Base-by-base conservation (phyloP, 2,113 vertebrate genomes). In the Chlamydotis undulata region DNA sequence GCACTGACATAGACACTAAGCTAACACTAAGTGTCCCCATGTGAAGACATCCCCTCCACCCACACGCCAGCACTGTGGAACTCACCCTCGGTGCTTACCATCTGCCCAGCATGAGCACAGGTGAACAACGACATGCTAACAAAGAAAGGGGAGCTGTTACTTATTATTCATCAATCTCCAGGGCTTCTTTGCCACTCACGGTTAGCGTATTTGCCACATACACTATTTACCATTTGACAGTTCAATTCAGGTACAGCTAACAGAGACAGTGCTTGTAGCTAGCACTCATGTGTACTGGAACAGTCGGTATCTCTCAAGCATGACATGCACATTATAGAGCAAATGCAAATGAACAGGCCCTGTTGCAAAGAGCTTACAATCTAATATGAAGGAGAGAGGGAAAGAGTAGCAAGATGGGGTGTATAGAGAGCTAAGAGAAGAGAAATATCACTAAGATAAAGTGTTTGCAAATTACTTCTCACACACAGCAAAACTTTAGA, bases 221-320 rank as follows among this genome's bases (percentile, higher is more conserved):
- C 81, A 79, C 83, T 91, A 96, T 96, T 96, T 95, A 93, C 91
- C 91, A 69, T 96, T 95, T 96, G 96, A 97, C 93, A 96, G 94
- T 95, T 96, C 93, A 95, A 96, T 96, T 95, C 94, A 95, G 89
- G 91, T 93, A 79, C 83, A 76, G 91, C 81, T 93, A 95, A 75
- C 8, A 2, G 89, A 95, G 77, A 61, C 84, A 68, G 65, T 53
- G 70, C 53, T 47, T 93, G 94, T 89, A 93, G 69, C 69, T 75
- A 82, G 74, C 77, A 41, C 53, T 96, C 84, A 26, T 88, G 83
- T 96, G 37, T 91, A 92, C 94, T 77, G 53, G 91, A 96, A 65
- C 60, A 93, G 91, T 79, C 91, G 89, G 87, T 89, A 75, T 89
- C 93, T 96, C 91, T 93, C 93, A 96, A 79, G 91, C 91, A 94